Evolutionary conservation across 2,888 invertebrate species (phyloP).

Genomic region (Rhaphigaster nebulosa): DNA sequence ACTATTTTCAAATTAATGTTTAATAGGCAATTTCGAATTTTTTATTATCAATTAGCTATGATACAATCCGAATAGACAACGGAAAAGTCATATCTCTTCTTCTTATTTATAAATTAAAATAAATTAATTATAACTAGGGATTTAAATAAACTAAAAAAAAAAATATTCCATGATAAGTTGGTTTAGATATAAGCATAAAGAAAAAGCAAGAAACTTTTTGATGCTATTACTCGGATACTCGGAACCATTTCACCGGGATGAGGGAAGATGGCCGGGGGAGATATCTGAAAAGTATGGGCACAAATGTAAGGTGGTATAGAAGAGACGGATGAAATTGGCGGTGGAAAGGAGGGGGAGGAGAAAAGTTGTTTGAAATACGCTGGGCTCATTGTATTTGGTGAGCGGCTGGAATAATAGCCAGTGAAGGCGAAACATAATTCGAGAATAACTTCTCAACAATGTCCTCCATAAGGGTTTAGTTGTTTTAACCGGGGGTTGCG

Average conservation of each 20-base stretch:
- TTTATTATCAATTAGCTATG: no score
- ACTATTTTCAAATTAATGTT: no score
- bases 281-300: slow-evolving; percentile 49
- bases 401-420: slow-evolving; percentile 47
- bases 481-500: slow-evolving; percentile 49
- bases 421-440: slow-evolving; percentile 46
- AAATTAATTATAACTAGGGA: background rate
- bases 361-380: slow-evolving; percentile 50
- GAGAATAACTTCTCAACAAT: slow-evolving; percentile 48
- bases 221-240: slow-evolving; percentile 13
- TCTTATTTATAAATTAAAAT: no score
- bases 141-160: no score
- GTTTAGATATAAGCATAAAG: slow-evolving; percentile 2
- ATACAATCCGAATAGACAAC: no score
- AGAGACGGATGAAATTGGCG: slow-evolving; percentile 55
- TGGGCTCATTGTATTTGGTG: slow-evolving; percentile 34
- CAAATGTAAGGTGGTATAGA: slow-evolving; percentile 46
- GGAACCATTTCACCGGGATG: slow-evolving; percentile 32
- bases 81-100: no score
- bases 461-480: slow-evolving; percentile 50
- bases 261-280: slow-evolving; percentile 43
- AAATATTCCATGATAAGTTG: background rate
- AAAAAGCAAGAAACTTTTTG: slow-evolving; percentile 38
- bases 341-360: slow-evolving; percentile 4
- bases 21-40: no score